A percentile compares a stretch with the other conserved stretches of the same genome.
These are phyloP conservation scores for Pelodytes ibericus DNA, from an alignment of 2,797 vertebrate species.

Conservation along the genomic window DNA sequence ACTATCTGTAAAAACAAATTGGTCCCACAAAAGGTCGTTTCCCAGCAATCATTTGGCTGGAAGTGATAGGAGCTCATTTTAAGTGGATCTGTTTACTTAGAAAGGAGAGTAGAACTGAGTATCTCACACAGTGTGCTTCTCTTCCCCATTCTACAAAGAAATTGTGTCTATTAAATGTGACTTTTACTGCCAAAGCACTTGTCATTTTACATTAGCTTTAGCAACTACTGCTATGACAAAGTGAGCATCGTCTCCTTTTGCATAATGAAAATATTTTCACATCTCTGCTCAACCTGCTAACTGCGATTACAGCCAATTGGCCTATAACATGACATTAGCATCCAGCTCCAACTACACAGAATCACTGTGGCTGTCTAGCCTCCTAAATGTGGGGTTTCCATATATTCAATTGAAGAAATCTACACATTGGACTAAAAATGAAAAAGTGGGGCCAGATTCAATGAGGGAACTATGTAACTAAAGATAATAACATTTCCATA, in stretches of 20 bases:
- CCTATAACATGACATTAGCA: slow-evolving; percentile 68
- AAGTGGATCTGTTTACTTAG: slow-evolving; percentile 52
- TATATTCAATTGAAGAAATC: slow-evolving; percentile 41
- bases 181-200: slow-evolving; percentile 69
- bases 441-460: slow-evolving; percentile 10
- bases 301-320: slow-evolving; percentile 68
- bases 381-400: slow-evolving; percentile 68
- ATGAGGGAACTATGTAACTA: background rate
- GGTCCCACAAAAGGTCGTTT: slow-evolving; percentile 54
- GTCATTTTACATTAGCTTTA: slow-evolving; percentile 69
- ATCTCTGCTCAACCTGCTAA: slow-evolving; percentile 69
- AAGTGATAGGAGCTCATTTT: slow-evolving; percentile 56
- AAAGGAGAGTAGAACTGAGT: slow-evolving; percentile 47
- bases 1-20: slow-evolving; percentile 57
- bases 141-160: slow-evolving; percentile 63
- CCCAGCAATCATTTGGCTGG: slow-evolving; percentile 56
- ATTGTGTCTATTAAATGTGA: slow-evolving; percentile 65
- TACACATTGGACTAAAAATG: slow-evolving; percentile 20
- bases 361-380: slow-evolving; percentile 64
- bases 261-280: slow-evolving; percentile 72
- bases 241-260: slow-evolving; percentile 66
- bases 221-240: slow-evolving; percentile 68
- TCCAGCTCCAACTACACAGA: slow-evolving; percentile 60
- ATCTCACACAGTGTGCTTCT: slow-evolving; percentile 47
- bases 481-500: slow-evolving; percentile 3